Base-by-base conservation (phyloP, 1,140 invertebrate genomes). In the Euglossa dilemma region DNA sequence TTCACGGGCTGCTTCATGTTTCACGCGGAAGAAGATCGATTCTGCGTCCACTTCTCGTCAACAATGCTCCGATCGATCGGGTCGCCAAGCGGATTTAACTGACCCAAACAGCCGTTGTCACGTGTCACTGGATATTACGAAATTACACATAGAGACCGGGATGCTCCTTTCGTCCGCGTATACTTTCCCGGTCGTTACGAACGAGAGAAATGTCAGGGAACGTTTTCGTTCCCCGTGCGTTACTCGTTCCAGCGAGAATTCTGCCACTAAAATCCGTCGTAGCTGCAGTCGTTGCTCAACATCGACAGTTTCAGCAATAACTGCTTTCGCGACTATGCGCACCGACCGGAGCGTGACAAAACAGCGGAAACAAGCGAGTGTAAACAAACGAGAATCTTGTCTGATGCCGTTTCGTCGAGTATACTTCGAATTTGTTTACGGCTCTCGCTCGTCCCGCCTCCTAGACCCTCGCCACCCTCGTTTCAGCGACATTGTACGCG, bases 321-420 rank as follows among this genome's bases (percentile, higher is more conserved):
- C 72, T 76, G 73, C 23, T 66, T 36, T 47, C 69, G 61, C 47
- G 47, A n/a, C 45, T 52, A 28, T 47, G 23, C 14, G 20, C 6
- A n/a, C 45, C 0, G 25, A 66, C 2, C 63, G 20, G 52, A 67
- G 25, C 45, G 52, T 76, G 73, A 83, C 64, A 71, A 84, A 87
- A 83, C 80, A 83, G 63, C 63, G 56, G 75, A 78, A 69, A 52
- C 63, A 83, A 87, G 82, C 70, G 80, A 78, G 74, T 74, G 64
- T 79, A 87, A 82, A 87, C 80, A 87, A 87, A 87, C 86, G 80
- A 74, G 85, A 79, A 85, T 85, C 85, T 83, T 80, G 74, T 23
- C 61, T 43, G 18, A 61, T 52, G 23, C 54, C 12, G 73, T 76
- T 71, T 7, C 54, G 45, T 56, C 52, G 52, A 25, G 74, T 57